Conservation (phyloP, 1,140 invertebrate species). For the Drosophila novamexicana region DNA sequence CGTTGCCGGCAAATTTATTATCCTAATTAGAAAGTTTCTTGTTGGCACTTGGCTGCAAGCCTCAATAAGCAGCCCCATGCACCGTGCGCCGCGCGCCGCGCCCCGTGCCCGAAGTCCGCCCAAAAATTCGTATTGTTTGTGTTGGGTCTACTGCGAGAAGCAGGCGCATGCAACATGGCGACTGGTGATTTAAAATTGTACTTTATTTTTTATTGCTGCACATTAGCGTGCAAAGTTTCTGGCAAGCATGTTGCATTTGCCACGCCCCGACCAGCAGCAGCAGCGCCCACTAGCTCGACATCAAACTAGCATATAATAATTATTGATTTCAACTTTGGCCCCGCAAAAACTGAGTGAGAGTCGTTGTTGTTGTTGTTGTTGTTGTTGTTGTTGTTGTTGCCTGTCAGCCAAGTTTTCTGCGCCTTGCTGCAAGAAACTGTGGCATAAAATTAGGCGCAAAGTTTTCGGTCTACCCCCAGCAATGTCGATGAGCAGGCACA, state of each 20-base stretch:
- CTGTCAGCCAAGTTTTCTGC: conserved; percentile 11
- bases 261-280: neutral
- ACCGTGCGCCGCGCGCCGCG: neutral
- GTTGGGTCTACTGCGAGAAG: conserved; percentile 24
- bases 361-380: conserved; percentile 6
- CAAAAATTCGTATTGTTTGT: conserved; percentile 18
- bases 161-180: conserved; percentile 62
- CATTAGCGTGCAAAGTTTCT: conserved; percentile 77
- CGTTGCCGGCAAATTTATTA: conserved; percentile 80
- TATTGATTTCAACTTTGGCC: conserved; percentile 76
- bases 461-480: conserved; percentile 30
- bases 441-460: conserved; percentile 64
- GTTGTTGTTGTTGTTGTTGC: conserved; percentile 1
- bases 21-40: conserved; percentile 84
- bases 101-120: neutral
- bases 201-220: conserved; percentile 63
- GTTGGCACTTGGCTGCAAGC: conserved; percentile 66
- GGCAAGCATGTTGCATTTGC: conserved; percentile 68
- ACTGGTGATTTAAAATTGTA: conserved; percentile 62
- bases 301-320: conserved; percentile 70
- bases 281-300: conserved; percentile 3
- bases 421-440: conserved; percentile 28
- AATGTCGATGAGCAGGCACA: conserved; percentile 42
- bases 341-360: conserved; percentile 5
- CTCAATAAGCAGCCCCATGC: conserved; percentile 13